Conservation (phyloP, 2,888 invertebrate species). For the Danaus chrysippus region DNA sequence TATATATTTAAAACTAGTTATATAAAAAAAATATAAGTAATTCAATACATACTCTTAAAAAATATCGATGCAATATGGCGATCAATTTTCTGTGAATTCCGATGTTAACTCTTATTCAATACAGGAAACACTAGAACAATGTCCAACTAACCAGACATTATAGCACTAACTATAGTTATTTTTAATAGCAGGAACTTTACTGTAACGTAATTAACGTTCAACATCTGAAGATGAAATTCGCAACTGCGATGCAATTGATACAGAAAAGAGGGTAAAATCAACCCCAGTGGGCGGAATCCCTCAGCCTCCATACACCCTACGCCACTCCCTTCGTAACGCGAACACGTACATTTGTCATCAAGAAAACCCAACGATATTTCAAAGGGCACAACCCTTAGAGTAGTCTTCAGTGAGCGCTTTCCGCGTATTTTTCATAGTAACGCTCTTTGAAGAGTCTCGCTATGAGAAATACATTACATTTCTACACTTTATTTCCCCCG, state of each 20-base stretch:
- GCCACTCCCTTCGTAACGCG: constrained; percentile 40
- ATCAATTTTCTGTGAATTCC: no score
- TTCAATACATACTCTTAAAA: no score
- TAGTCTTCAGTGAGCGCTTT: constrained; percentile 3
- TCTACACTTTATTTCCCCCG: no score
- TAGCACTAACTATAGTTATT: neutral
- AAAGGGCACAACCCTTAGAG: constrained; percentile 29
- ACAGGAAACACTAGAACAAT: neutral
- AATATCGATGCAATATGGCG: no score
- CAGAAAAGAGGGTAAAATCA: constrained; percentile 43
- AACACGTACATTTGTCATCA: constrained; percentile 42
- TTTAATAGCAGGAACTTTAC: neutral
- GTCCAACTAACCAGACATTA: neutral
- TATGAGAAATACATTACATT: no score
- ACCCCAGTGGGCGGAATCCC: constrained; percentile 44
- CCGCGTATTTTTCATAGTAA: constrained; percentile 3
- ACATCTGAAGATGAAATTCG: constrained; percentile 34
- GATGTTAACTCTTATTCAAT: no score
- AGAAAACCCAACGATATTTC: constrained; percentile 39
- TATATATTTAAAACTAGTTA: no score
- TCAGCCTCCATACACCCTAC: constrained; percentile 40
- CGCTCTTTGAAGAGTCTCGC: no score
- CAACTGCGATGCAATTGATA: constrained; percentile 42
- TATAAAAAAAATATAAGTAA: no score
- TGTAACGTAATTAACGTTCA: constrained; percentile 7